These are phyloP conservation scores for Oasisia sp. DNA, from an alignment of 2,888 invertebrate species.

Conservation along the genomic window DNA sequence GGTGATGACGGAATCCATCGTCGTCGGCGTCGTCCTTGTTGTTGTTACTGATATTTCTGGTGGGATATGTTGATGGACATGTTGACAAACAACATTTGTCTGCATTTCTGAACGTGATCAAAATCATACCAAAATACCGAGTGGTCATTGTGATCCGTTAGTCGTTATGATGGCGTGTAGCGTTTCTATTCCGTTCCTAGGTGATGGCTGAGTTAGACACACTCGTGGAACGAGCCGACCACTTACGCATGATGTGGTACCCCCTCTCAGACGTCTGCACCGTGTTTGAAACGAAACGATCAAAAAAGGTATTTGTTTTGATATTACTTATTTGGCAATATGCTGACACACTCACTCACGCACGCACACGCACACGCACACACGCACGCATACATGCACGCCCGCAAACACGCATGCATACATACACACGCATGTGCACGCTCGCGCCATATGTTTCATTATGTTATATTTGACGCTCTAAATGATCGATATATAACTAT, in stretches of 20 bases:
- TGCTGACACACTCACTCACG: no score
- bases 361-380: no score
- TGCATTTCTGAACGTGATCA: not conserved
- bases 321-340: no score
- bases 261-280: slow-evolving; percentile 59
- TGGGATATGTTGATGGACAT: not conserved
- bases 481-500: no score
- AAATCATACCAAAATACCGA: not conserved
- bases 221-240: slow-evolving; percentile 56
- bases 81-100: not conserved
- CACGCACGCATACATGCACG: no score
- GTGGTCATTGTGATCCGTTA: not conserved
- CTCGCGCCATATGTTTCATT: no score
- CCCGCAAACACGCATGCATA: no score
- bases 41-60: no score
- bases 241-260: slow-evolving; percentile 62
- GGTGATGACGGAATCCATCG: no score
- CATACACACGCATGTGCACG: no score
- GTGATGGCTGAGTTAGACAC: slow-evolving; percentile 53
- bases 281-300: slow-evolving; percentile 29
- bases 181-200: not conserved
- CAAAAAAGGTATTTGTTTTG: slow-evolving; percentile 26
- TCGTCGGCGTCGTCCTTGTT: no score
- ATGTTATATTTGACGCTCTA: no score
- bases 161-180: not conserved